Evolutionary conservation across 1,140 invertebrate species (phyloP).

Genomic region (Drosophila kohkoa): DNA sequence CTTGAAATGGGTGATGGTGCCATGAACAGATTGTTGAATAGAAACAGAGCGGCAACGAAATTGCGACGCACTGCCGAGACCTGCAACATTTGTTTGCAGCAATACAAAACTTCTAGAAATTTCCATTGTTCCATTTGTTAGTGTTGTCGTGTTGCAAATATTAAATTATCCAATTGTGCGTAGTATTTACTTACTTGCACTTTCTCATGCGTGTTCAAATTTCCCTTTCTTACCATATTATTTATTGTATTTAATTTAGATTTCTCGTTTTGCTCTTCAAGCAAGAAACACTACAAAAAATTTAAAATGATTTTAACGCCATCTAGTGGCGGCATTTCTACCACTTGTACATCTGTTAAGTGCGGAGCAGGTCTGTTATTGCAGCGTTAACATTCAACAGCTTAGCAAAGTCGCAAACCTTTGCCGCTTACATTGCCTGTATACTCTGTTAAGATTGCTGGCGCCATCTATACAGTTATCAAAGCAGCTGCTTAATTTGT

Average conservation of each 20-base stretch:
- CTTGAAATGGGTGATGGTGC: constrained; percentile 48
- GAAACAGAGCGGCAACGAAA: constrained; percentile 25
- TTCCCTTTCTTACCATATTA: not conserved
- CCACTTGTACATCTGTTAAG: constrained; percentile 1
- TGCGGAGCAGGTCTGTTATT: not conserved
- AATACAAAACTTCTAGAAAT: not conserved
- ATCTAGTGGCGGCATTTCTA: constrained; percentile 23
- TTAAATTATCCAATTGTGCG: not conserved
- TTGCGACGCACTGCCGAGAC: constrained; percentile 13
- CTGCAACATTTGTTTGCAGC: constrained; percentile 7
- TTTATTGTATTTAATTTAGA: not conserved
- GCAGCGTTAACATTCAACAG: not conserved
- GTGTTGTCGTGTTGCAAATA: not conserved
- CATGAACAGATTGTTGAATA: constrained; percentile 36
- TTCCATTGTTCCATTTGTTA: not conserved
- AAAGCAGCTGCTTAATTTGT: constrained; percentile 2
- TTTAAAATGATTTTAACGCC: not conserved
- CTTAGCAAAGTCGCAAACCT: constrained; percentile 19
- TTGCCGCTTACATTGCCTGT: not conserved
- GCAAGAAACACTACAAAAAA: not conserved
- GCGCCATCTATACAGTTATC: constrained; percentile 28
- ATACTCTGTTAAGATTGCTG: not conserved
- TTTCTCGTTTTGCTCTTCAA: not conserved
- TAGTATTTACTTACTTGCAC: not conserved
- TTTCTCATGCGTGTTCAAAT: not conserved